Evolutionary conservation across 1,140 invertebrate species (phyloP), one percentile per base, ranked within the genome.

Genomic region (Acromyrmex echinatior): DNA sequence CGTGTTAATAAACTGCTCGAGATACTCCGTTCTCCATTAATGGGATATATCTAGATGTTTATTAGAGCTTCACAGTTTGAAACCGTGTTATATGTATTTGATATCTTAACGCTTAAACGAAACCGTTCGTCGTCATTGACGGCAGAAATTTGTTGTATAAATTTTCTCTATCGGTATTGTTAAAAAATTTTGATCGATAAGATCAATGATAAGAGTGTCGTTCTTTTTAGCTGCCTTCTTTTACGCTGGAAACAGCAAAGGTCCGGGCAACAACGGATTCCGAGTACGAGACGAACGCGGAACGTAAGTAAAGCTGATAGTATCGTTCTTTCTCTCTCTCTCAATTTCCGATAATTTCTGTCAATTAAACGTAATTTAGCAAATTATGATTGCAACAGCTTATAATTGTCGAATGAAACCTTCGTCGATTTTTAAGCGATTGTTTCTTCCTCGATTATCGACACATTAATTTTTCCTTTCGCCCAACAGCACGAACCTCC

Each of bases 271-370:
- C 49, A 97, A 97, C 49, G 98, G 98, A 18, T 96, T 97, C 88
- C 96, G 97, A 71, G 95, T 99, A 78, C 96, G 97, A 10, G 98
- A 98, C 94, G 98, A 99, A 94, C 97, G 96, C 77, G 97, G 97
- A 92, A 94, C 94, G 95, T 96, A 92, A 96, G 96, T 96, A 87
- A 65, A 86, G 74, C 51, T 16, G 12, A 74, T 60, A 71, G 31
- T 35, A 21, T 31, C 0, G 1, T 9, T 9, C 3, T 31, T 0
- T 31, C 28, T 31, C 28, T 31, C 2, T 31, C 2, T 31, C 28
- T 31, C 28, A 12, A 14, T 31, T 45, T 9, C 9, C 10, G 9
- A 45, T 45, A 9, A 45, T 10, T 45, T 49, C 21, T 18, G 21
- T 28, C 49, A 80, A 76, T 82, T 74, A 74, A 78, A 49, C 1